phyloP scores from a whole-genome alignment of 2,113 vertebrate species.

The Gallinago jamesoni region DNA sequence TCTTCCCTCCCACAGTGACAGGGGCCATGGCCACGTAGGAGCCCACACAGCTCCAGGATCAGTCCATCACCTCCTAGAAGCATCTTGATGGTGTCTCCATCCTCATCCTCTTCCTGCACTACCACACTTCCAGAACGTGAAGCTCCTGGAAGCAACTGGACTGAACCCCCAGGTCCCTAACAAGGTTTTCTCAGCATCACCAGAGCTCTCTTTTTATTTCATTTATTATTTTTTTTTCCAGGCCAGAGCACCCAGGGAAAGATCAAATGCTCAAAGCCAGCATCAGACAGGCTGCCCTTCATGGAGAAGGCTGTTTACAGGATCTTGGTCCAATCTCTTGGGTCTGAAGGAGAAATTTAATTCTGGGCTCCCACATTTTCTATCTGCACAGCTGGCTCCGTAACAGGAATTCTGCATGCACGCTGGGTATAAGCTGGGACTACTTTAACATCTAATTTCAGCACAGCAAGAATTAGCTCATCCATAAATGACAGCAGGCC shows the following conservation, averaged over 20 bases:
- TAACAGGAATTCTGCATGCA: slow-evolving; percentile 32
- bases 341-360: not conserved
- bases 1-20: not conserved
- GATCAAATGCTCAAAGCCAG: not conserved
- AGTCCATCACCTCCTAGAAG: not conserved
- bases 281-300: not conserved
- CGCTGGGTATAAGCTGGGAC: slow-evolving; percentile 19
- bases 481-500: slow-evolving; percentile 61
- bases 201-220: not conserved
- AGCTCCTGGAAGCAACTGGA: not conserved
- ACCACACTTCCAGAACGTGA: not conserved
- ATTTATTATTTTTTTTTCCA: not conserved
- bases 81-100: not conserved
- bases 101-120: not conserved
- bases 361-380: slow-evolving; percentile 27
- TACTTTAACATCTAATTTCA: slow-evolving; percentile 51
- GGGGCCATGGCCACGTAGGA: accelerated
- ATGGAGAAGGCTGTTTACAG: not conserved
- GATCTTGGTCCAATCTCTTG: not conserved
- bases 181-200: not conserved
- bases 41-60: not conserved
- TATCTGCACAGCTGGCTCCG: not conserved
- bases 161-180: not conserved
- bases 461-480: slow-evolving; percentile 60
- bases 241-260: not conserved